Conservation (phyloP, 1,140 invertebrate species). For the Zaprionus lachaisei region DNA sequence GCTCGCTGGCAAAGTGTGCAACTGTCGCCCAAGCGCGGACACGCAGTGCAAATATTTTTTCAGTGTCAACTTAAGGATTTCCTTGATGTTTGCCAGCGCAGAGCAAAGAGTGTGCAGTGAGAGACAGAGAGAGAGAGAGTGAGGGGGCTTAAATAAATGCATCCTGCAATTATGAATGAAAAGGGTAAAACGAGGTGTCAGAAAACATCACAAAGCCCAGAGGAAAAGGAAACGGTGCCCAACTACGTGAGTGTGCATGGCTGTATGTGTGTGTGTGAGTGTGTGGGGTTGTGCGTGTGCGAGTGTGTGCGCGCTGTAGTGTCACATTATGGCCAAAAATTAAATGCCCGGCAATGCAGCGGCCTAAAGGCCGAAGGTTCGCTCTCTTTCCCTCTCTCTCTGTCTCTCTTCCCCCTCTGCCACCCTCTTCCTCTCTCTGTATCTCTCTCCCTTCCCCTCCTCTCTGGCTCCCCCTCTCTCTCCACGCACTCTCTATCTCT, state of each 20-base stretch:
- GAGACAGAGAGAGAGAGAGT: neutral
- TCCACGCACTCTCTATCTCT: neutral
- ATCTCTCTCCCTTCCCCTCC: neutral
- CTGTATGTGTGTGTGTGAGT: neutral
- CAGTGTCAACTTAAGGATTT: conserved; percentile 79
- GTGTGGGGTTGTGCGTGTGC: neutral
- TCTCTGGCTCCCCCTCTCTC: neutral
- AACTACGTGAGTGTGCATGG: conserved; percentile 9
- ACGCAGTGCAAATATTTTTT: conserved; percentile 69
- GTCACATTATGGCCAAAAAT: conserved; percentile 43
- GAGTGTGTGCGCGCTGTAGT: neutral
- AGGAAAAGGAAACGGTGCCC: conserved; percentile 53
- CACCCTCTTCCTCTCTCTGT: neutral
- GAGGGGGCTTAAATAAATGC: conserved; percentile 63
- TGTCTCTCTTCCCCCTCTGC: neutral
- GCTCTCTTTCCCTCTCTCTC: neutral
- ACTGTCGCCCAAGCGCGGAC: conserved; percentile 9
- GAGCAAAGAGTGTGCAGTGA: conserved; percentile 19
- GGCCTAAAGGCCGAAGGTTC: conserved; percentile 46
- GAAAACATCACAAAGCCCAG: conserved; percentile 51
- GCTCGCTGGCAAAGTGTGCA: conserved; percentile 16
- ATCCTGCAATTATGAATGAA: conserved; percentile 79
- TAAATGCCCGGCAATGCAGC: conserved; percentile 41
- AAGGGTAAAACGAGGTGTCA: conserved; percentile 46
- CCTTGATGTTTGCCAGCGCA: conserved; percentile 66